Evolutionary conservation across 2,797 vertebrate genomes (phyloP), one percentile per base, ranked within the genome.

Genomic region (Danionella dracula): DNA sequence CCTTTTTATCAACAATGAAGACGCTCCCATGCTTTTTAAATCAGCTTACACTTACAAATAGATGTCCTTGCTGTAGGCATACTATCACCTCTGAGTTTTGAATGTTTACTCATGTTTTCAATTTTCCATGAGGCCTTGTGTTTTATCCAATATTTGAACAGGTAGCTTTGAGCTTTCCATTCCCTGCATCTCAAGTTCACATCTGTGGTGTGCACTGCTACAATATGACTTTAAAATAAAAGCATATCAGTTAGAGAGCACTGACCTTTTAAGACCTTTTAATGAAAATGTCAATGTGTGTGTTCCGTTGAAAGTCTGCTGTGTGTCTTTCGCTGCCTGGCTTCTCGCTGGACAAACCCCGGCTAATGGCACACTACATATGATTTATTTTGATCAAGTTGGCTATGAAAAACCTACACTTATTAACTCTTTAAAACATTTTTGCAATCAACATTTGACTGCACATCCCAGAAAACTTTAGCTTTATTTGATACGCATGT

Each of bases 211-310:
- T 53, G 67, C 58, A 23, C 44, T 42, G 10, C 42, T 21, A 66
- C 49, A 53, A 66, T 66, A 42, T 66, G 76, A 80, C 80, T 71
- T 86, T 89, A 86, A 86, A 83, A 87, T 84, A 84, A 88, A 83
- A 88, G 84, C 15, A 3, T 41, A 66, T 66, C 64, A 69, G 50
- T 44, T 48, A 34, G 84, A 87, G 85, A 86, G 80, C 71, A 76
- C 73, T 89, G 87, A 89, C 89, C 88, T 91, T 90, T 89, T 86
- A 85, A 88, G 87, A 89, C 89, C 88, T 91, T 90, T 89, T 86
- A 85, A 88, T 88, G 82, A 86, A 89, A 89, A 89, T 89, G 87
- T 88, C 88, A 89, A 80, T 83, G 79, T 78, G 82, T 76, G 77
- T 87, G 86, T 88, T 83, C 76, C 54, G 74, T 68, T 55, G 65